Evolutionary conservation across 1,140 invertebrate species (phyloP), one percentile per base, ranked within the genome.

Genomic region (Eumeta japonica): DNA sequence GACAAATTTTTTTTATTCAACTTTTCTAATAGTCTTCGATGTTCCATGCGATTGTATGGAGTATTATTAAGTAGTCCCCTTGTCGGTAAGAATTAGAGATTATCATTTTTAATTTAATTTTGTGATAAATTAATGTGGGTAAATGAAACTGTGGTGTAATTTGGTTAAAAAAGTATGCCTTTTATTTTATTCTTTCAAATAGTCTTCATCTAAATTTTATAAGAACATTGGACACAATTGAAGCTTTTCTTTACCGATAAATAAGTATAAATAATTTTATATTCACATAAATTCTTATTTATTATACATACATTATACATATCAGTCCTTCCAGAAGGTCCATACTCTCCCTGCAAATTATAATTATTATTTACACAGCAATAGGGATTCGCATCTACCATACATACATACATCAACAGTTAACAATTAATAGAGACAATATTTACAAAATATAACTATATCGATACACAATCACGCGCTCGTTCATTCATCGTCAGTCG

Each of bases 231-330:
- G 70, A 74, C 70, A 74, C 70, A 66, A 71, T 74, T 60, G 70
- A 74, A 74, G 70, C 70, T 74, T 72, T 52, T 16, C n/a, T 73
- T 74, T 68, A 74, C 70, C 66, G 63, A 72, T 74, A 74, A 74
- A 74, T 74, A 74, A 74, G 66, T 74, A 74, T 74, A 74, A 74
- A 74, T 74, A 74, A 74, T 74, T 74, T 74, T 48, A 70, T 74
- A 72, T 74, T 74, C 70, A 74, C 67, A 74, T 74, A 70, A 62
- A 74, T 72, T 52, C 57, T 67, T 63, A 70, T 71, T 71, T 14
- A 65, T 58, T 74, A 67, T 72, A 74, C 66, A 71, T 71, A 74
- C 67, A 71, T 70, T 74, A 72, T 62, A 72, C 70, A 72, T 70
- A 74, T 72, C 70, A 74, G 70, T 74, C 70, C 70, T 71, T 66